Evolutionary conservation across 2,888 invertebrate species (phyloP).

Genomic region (Neocrepidodera transversa): DNA sequence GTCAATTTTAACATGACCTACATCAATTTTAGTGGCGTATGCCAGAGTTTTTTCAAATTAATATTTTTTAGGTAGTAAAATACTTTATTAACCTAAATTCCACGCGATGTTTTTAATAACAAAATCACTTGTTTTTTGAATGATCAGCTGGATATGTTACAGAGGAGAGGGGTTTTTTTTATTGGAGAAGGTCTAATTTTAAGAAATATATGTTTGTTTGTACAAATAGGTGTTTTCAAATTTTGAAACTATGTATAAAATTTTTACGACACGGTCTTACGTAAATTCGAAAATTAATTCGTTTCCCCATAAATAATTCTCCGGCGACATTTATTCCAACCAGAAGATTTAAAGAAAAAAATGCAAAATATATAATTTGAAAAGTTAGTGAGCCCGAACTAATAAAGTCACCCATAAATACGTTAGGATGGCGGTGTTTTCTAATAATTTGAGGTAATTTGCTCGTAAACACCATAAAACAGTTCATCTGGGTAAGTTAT

Average conservation of each 20-base stretch:
- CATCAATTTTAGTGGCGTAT: too few species aligned
- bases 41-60: too few species aligned
- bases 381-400: slow-evolving; percentile 38
- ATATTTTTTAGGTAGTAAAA: too few species aligned
- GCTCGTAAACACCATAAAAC: slow-evolving; percentile 57
- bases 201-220: too few species aligned
- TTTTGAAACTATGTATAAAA: slow-evolving; percentile 5
- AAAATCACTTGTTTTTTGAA: too few species aligned
- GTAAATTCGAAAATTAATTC: slow-evolving; percentile 25
- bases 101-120: too few species aligned
- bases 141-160: too few species aligned
- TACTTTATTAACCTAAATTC: too few species aligned
- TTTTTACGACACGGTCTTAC: background rate
- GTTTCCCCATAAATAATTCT: slow-evolving; percentile 15
- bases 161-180: too few species aligned
- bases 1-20: too few species aligned
- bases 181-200: too few species aligned
- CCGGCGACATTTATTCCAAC: slow-evolving; percentile 37
- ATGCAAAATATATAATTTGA: slow-evolving; percentile 37
- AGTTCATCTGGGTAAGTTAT: slow-evolving; percentile 52
- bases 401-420: slow-evolving; percentile 53
- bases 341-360: slow-evolving; percentile 34
- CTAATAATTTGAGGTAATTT: slow-evolving; percentile 56
- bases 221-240: background rate
- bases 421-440: slow-evolving; percentile 48